These are phyloP conservation scores for Epinotia demarniana DNA, from an alignment of 2,888 invertebrate genomes.

Conservation along the genomic window DNA sequence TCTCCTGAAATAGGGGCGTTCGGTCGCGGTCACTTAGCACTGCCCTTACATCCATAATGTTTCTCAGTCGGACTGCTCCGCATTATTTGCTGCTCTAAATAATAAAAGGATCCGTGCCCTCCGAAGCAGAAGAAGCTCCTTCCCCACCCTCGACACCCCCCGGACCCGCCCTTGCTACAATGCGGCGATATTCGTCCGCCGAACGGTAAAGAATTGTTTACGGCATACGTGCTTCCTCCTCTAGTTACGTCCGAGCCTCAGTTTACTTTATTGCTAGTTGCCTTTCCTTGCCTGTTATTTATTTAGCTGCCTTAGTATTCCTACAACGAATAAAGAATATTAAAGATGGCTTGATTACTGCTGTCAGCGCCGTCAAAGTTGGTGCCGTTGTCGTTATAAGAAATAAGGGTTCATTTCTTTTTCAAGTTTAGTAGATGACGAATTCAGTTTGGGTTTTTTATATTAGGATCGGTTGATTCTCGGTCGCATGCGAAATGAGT, in stretches of 20 bases:
- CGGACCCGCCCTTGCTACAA: constrained; percentile 17
- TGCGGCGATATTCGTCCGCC: constrained; percentile 29
- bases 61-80: constrained; percentile 26
- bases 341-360: neutral
- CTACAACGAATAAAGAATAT: neutral
- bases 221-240: constrained; percentile 37
- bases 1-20: constrained; percentile 1
- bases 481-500: constrained; percentile 22
- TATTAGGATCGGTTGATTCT: constrained; percentile 1
- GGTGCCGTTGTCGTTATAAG: neutral
- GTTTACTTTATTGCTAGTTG: constrained; percentile 40
- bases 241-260: constrained; percentile 30
- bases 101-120: constrained; percentile 39
- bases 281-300: constrained; percentile 35
- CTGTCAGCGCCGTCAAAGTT: neutral
- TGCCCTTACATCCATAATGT: constrained; percentile 16
- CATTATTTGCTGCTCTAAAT: constrained; percentile 44
- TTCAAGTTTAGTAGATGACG: neutral
- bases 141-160: neutral
- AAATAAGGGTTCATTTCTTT: constrained; percentile 16
- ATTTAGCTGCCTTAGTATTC: constrained; percentile 17
- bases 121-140: constrained; percentile 21
- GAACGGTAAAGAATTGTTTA: constrained; percentile 44
- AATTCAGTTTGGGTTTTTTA: constrained; percentile 12
- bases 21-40: constrained; percentile 12